Evolutionary conservation across 2,113 vertebrate species (phyloP).

Genomic region (Cranoglanis bouderius): DNA sequence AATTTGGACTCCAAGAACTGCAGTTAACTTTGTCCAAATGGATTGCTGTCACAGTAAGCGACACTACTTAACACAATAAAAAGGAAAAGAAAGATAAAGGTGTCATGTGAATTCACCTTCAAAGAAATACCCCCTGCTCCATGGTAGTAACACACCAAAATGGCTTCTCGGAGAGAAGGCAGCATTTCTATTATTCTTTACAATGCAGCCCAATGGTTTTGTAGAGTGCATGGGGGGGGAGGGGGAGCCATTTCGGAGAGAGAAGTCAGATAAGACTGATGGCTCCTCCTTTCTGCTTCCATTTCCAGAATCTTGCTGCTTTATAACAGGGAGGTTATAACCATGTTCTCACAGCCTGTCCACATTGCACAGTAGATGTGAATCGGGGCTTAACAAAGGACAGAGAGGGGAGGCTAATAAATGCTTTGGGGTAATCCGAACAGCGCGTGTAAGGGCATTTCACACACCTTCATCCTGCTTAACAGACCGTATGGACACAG

Average conservation of each 20-base stretch:
- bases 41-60: neutral
- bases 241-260: slow-evolving; percentile 73
- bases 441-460: neutral
- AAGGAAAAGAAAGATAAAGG: slow-evolving; percentile 55
- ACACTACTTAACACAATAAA: slow-evolving; percentile 4
- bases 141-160: slow-evolving; percentile 75
- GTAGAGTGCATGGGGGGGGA: slow-evolving; percentile 62
- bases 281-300: slow-evolving; percentile 73
- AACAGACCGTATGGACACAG: slow-evolving; percentile 23
- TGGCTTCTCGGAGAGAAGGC: slow-evolving; percentile 72
- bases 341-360: slow-evolving; percentile 71
- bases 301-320: slow-evolving; percentile 75
- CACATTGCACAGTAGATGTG: slow-evolving; percentile 67
- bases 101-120: slow-evolving; percentile 76
- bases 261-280: slow-evolving; percentile 69
- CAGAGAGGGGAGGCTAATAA: neutral
- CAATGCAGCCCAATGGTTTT: slow-evolving; percentile 78
- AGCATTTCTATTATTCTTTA: slow-evolving; percentile 78
- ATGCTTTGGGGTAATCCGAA: slow-evolving; percentile 3
- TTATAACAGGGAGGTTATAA: slow-evolving; percentile 72
- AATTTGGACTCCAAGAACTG: neutral
- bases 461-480: slow-evolving; percentile 8
- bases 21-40: neutral
- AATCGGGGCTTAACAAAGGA: slow-evolving; percentile 70
- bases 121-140: slow-evolving; percentile 70